Percentiles rank a stretch among this genome's conserved stretches.
These are phyloP conservation scores for Thalassarche chlororhynchos DNA, from an alignment of 2,113 vertebrate genomes.

Conservation along the genomic window DNA sequence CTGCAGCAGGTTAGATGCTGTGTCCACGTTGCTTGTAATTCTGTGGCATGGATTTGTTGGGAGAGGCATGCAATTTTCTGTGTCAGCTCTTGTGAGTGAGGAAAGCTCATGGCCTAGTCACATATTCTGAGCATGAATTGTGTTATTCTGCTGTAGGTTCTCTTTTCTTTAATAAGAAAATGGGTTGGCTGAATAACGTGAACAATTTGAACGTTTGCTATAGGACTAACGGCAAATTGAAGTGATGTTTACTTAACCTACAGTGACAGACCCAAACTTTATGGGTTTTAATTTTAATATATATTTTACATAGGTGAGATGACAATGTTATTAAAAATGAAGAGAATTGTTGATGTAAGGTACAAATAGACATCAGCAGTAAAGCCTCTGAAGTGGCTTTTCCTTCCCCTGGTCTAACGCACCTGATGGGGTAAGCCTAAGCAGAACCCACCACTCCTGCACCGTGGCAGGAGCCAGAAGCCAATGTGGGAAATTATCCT, in stretches of 20 bases:
- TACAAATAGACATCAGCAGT: neutral
- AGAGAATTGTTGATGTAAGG: neutral
- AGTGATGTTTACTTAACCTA: constrained; percentile 21
- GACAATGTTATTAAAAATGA: neutral
- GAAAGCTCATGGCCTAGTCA: fast-evolving
- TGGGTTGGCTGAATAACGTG: neutral
- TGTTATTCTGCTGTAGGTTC: neutral
- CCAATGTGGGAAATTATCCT: neutral
- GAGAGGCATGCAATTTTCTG: neutral
- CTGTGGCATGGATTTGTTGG: neutral
- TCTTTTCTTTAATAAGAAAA: neutral
- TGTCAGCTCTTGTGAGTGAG: neutral
- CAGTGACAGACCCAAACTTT: neutral
- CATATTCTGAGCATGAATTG: neutral
- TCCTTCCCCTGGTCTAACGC: neutral
- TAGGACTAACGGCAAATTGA: neutral
- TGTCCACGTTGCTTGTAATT: neutral
- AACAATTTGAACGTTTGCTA: neutral
- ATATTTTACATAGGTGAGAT: constrained; percentile 15
- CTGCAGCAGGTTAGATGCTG: neutral
- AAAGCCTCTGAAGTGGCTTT: neutral
- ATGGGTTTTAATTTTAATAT: neutral
- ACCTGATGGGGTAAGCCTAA: neutral
- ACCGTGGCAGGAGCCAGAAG: neutral
- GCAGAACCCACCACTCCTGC: neutral